Evolutionary conservation across 1,140 invertebrate genomes (phyloP).

Genomic region (Papilio dardanus): DNA sequence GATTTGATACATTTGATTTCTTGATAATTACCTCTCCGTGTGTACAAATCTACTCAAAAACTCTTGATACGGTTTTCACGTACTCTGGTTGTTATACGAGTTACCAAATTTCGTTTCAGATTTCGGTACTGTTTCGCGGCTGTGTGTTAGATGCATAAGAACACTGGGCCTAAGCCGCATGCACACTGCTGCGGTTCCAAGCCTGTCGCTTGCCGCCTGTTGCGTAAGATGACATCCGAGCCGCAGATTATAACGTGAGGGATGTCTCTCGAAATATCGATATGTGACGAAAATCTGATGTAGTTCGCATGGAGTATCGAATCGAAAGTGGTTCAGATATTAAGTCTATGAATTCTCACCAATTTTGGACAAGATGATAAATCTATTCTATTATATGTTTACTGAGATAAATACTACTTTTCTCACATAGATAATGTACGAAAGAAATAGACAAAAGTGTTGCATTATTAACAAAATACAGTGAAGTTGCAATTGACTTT

Average conservation of each 20-base stretch:
- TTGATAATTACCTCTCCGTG: background rate
- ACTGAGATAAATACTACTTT: too few relatives aligned
- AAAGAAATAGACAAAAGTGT: slow-evolving; percentile 30
- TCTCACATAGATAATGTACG: background rate
- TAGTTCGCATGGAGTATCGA: background rate
- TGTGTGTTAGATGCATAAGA: background rate
- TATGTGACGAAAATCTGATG: background rate
- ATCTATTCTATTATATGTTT: too few relatives aligned
- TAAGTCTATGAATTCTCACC: too few relatives aligned
- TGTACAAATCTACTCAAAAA: too few relatives aligned
- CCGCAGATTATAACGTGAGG: slow-evolving; percentile 73
- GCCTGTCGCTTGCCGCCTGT: slow-evolving; percentile 55
- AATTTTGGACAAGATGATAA: too few relatives aligned
- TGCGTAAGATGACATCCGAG: slow-evolving; percentile 80
- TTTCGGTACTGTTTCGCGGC: background rate
- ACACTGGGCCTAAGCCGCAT: slow-evolving; percentile 63
- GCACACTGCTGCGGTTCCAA: slow-evolving; percentile 58
- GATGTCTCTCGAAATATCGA: slow-evolving; percentile 46
- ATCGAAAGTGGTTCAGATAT: too few relatives aligned
- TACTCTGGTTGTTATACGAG: too few relatives aligned
- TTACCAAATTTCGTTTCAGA: too few relatives aligned
- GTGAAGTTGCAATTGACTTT: slow-evolving; percentile 39
- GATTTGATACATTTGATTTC: background rate
- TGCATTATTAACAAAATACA: slow-evolving; percentile 40
- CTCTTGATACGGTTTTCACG: too few relatives aligned